Evolutionary conservation across 2,113 vertebrate species (phyloP).

Genomic region (Cephalopholis sonnerati): DNA sequence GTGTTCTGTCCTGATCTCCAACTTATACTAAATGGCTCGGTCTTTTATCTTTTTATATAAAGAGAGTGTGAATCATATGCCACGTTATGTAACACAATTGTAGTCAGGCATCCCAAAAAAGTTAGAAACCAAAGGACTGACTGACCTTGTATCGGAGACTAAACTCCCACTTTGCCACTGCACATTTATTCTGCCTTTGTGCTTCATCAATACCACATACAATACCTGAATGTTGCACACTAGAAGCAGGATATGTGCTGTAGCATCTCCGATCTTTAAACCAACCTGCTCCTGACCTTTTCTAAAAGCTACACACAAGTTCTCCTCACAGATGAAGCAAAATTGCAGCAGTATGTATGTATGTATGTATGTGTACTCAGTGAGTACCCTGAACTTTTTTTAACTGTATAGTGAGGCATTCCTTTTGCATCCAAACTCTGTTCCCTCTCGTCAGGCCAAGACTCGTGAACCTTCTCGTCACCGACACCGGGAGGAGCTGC

Average conservation of each 20-base stretch:
- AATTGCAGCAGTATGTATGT: neutral
- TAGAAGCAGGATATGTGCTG: neutral
- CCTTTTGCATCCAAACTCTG: neutral
- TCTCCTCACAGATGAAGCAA: neutral
- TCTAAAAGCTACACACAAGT: neutral
- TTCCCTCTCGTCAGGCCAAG: conserved; percentile 52
- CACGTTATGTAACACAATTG: conserved; percentile 44
- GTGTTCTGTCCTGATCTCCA: conserved; percentile 15
- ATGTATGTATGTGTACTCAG: neutral
- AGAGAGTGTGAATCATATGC: conserved; percentile 52
- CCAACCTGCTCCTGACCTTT: neutral
- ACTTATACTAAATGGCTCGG: neutral
- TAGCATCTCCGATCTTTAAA: neutral
- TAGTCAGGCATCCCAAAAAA: conserved; percentile 13
- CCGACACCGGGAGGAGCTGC: conserved; percentile 64
- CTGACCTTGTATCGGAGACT: conserved; percentile 33
- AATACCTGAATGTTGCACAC: neutral
- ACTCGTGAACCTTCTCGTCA: conserved; percentile 56
- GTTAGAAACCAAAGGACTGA: conserved; percentile 7
- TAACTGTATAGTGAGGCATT: neutral
- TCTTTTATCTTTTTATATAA: conserved; percentile 45
- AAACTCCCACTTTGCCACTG: conserved; percentile 39
- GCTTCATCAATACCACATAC: neutral
- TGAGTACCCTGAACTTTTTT: neutral
- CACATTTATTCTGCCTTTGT: neutral